Conservation (phyloP, 1,140 invertebrate genomes). For the Paramacrobiotus metropolitanus region DNA sequence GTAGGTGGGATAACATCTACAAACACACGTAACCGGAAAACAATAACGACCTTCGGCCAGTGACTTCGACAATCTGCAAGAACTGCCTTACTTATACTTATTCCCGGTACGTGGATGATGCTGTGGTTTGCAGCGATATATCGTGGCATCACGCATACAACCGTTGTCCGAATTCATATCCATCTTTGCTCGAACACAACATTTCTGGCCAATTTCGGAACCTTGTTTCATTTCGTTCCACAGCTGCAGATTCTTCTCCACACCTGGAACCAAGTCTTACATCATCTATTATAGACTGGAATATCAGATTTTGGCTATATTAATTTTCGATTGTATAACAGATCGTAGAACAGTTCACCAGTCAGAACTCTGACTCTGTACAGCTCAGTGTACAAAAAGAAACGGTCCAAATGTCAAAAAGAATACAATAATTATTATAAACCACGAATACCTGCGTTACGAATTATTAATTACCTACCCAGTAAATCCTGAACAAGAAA, state of each 20-base stretch:
- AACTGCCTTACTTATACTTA: conserved; percentile 67
- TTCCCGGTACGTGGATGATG: conserved; percentile 68
- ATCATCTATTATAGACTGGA: not conserved
- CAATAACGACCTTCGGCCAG: not conserved
- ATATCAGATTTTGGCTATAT: not conserved
- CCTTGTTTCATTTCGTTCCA: conserved; percentile 93
- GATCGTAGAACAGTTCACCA: too few species aligned
- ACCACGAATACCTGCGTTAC: too few species aligned
- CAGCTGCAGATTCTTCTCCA: conserved; percentile 58
- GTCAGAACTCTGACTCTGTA: too few species aligned
- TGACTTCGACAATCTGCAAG: conserved; percentile 6
- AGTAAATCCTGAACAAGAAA: too few species aligned
- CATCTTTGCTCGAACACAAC: conserved; percentile 87
- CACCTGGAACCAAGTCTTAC: conserved; percentile 29
- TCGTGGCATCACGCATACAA: conserved; percentile 93
- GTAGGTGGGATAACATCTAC: conserved; percentile 92
- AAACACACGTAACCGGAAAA: conserved; percentile 10
- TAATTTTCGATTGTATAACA: not conserved
- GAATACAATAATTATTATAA: too few species aligned
- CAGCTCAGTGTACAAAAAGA: too few species aligned
- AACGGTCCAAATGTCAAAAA: too few species aligned
- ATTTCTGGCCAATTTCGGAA: conserved; percentile 46
- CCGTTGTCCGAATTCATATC: conserved; percentile 90
- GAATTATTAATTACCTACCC: too few species aligned
- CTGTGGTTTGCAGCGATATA: conserved; percentile 93